These are phyloP conservation scores for Pecten maximus DNA, from an alignment of 2,888 invertebrate genomes.

Conservation along the genomic window DNA sequence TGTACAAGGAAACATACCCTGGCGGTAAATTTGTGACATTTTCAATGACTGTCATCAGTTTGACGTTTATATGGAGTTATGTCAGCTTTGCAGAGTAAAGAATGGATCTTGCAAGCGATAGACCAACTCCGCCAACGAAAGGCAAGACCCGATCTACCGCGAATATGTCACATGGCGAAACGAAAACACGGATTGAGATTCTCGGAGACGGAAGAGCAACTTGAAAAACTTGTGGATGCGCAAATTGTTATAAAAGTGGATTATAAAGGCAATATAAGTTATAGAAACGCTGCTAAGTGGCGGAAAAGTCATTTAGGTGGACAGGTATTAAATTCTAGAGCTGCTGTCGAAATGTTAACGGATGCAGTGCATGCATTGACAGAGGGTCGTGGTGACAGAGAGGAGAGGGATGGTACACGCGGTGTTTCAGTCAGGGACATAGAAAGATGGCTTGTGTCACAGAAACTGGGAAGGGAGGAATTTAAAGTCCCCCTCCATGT, in stretches of 20 bases:
- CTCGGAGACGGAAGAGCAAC: constrained; percentile 85
- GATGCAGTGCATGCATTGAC: constrained; percentile 64
- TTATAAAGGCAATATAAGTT: constrained; percentile 93
- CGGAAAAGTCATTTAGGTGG: constrained; percentile 85
- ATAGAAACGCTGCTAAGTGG: constrained; percentile 90
- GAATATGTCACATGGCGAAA: constrained; percentile 91
- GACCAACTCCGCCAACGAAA: constrained; percentile 92
- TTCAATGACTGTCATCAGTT: constrained; percentile 33
- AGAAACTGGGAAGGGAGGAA: constrained; percentile 66
- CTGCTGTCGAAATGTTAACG: constrained; percentile 66
- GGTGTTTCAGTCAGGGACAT: constrained; percentile 73
- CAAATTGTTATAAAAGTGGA: constrained; percentile 91
- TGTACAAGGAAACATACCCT: not conserved
- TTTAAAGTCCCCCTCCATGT: constrained; percentile 84
- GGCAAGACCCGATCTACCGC: constrained; percentile 91
- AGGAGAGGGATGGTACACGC: constrained; percentile 48
- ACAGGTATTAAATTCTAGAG: constrained; percentile 71
- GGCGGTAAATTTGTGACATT: not conserved
- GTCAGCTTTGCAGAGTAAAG: constrained; percentile 54
- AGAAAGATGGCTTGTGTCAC: constrained; percentile 70
- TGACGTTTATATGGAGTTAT: constrained; percentile 49
- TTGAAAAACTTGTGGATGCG: constrained; percentile 90
- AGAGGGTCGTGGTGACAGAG: constrained; percentile 34
- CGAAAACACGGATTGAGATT: constrained; percentile 89
- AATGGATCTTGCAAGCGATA: constrained; percentile 89